Percentiles rank a stretch among this genome's conserved stretches.
Conservation (phyloP, 2,797 vertebrate genomes). For the Sebastes taczanowskii region DNA sequence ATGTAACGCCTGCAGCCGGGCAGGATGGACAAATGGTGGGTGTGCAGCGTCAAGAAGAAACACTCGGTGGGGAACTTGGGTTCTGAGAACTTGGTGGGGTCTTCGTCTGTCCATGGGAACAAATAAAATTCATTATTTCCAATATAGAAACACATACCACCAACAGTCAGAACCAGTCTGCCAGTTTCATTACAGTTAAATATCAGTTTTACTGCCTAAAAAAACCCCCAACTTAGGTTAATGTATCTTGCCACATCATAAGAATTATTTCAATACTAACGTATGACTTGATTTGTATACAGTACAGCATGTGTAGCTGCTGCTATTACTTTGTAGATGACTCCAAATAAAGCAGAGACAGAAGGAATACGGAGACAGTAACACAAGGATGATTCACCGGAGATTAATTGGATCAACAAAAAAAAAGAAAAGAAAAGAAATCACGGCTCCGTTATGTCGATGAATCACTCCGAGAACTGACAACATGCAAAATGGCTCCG, state of each 20-base stretch:
- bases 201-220: background rate
- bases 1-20: constrained; percentile 98
- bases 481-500: background rate
- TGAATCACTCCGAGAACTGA: constrained; percentile 1
- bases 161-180: background rate
- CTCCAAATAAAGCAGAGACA: background rate
- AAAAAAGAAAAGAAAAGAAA: background rate
- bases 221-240: too few relatives aligned
- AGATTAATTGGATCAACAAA: background rate
- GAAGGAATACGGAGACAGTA: background rate
- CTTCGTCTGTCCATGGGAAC: constrained; percentile 81
- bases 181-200: background rate
- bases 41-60: constrained; percentile 97
- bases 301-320: background rate
- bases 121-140: background rate
- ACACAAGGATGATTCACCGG: constrained; percentile 6
- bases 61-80: constrained; percentile 95
- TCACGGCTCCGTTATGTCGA: background rate
- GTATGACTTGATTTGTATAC: too few relatives aligned
- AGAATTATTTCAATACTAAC: background rate
- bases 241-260: background rate
- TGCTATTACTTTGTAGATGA: background rate
- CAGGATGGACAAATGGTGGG: constrained; percentile 96
- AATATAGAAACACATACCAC: background rate
- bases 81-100: constrained; percentile 84